phyloP scores from a whole-genome alignment of 1,140 invertebrate genomes.

The Augochlora pura region DNA sequence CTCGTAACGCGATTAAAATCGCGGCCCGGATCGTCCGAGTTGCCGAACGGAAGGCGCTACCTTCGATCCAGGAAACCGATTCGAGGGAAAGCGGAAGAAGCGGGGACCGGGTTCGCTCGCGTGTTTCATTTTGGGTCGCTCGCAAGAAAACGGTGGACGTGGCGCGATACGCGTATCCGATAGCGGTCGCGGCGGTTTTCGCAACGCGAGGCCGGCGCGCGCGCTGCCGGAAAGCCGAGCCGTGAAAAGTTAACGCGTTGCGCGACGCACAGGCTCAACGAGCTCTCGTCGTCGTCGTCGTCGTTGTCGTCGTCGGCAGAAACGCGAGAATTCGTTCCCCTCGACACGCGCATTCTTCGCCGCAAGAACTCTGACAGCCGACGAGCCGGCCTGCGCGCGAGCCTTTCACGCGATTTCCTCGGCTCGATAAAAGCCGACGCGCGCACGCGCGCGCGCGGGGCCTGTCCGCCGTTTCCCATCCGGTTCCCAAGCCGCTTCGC shows the following conservation, averaged over 20 bases:
- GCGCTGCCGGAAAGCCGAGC: constrained; percentile 30
- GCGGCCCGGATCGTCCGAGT: neutral
- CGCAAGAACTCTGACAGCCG: constrained; percentile 46
- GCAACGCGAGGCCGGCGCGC: constrained; percentile 23
- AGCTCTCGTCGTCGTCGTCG: too few relatives aligned
- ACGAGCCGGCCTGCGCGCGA: constrained; percentile 13
- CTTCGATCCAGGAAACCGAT: too few relatives aligned
- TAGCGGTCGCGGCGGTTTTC: constrained; percentile 50
- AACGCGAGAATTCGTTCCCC: constrained; percentile 59
- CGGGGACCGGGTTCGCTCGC: neutral
- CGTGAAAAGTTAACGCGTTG: constrained; percentile 28
- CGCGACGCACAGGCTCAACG: constrained; percentile 15
- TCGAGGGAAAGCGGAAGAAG: too few relatives aligned
- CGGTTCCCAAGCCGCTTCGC: too few relatives aligned
- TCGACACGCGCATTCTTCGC: constrained; percentile 62
- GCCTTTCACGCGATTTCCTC: constrained; percentile 15
- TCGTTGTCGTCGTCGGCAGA: constrained; percentile 58
- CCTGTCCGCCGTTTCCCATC: too few relatives aligned
- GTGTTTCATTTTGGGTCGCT: too few relatives aligned
- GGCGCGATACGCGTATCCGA: constrained; percentile 47
- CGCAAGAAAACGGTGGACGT: neutral
- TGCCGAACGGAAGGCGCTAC: neutral
- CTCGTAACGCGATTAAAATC: constrained; percentile 22
- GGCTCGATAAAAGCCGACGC: neutral
- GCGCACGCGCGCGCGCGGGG: too few relatives aligned